These are phyloP conservation scores for Ceratothoa steindachneri DNA, from an alignment of 2,888 invertebrate genomes.

Conservation along the genomic window DNA sequence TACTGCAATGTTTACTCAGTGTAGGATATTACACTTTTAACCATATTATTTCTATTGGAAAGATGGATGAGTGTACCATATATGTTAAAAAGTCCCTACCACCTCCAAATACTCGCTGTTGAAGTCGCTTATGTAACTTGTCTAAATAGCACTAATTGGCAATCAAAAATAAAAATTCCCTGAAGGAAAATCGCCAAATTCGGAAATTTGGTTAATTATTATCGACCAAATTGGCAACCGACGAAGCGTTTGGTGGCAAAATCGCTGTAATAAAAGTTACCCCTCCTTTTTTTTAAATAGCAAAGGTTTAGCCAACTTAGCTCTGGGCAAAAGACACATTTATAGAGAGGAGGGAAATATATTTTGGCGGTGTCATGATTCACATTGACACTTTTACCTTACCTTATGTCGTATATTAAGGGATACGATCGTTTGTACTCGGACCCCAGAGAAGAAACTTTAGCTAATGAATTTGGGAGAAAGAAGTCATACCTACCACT, in stretches of 20 bases:
- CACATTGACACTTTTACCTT: not conserved
- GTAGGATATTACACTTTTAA: no score
- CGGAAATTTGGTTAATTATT: not conserved
- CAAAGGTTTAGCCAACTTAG: not conserved
- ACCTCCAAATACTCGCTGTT: no score
- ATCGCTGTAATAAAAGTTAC: not conserved
- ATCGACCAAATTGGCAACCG: not conserved
- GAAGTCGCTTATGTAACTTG: not conserved
- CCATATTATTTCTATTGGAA: no score
- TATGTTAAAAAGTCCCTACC: no score
- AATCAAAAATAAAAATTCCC: conserved; percentile 10
- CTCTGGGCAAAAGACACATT: not conserved
- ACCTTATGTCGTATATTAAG: not conserved
- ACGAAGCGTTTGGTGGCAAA: not conserved
- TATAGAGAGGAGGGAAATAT: not conserved
- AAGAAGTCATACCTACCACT: no score
- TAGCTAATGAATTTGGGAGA: no score
- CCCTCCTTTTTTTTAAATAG: not conserved
- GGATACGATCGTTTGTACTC: no score
- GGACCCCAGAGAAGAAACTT: no score
- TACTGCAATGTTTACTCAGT: no score
- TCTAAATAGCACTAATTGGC: conserved; percentile 5
- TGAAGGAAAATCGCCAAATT: not conserved
- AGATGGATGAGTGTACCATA: no score
- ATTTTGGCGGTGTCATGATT: not conserved